Percentiles rank a stretch among this genome's conserved stretches.
phyloP scores from a whole-genome alignment of 2,113 vertebrate genomes.

The Phalacrocorax brasilianus region DNA sequence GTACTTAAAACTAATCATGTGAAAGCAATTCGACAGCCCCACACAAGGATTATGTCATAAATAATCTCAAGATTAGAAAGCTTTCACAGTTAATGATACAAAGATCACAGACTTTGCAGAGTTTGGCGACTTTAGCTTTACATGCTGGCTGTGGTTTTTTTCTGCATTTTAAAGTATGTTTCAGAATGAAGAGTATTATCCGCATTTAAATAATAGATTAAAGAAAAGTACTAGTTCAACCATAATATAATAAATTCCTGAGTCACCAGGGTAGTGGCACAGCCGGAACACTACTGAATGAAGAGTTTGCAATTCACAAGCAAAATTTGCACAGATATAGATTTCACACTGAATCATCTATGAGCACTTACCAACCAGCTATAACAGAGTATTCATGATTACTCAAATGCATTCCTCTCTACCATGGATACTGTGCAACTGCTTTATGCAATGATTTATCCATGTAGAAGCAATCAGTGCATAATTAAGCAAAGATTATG shows the following conservation, averaged over 20 bases:
- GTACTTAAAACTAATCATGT: not conserved
- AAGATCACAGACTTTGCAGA: not conserved
- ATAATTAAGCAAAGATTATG: not conserved
- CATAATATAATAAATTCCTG: not conserved
- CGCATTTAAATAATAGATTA: not conserved
- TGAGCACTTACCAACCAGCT: not conserved
- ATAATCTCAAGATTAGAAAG: not conserved
- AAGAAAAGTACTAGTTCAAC: not conserved
- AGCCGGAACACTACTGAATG: not conserved
- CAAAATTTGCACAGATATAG: not conserved
- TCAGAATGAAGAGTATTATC: not conserved
- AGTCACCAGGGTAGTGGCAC: not conserved
- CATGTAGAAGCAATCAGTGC: not conserved
- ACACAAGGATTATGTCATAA: not conserved
- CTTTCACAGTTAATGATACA: not conserved
- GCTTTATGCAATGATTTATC: not conserved
- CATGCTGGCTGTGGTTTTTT: not conserved
- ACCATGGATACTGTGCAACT: not conserved
- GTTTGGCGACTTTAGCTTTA: not conserved
- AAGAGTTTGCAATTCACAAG: not conserved
- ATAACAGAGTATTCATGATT: not conserved
- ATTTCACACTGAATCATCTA: not conserved
- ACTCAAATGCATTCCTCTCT: not conserved
- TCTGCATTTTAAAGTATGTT: not conserved
- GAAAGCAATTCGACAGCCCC: not conserved